A percentile compares a stretch with the other conserved stretches of the same genome.
Conservation (phyloP, 2,113 vertebrate genomes). For the Xiphophorus maculatus region DNA sequence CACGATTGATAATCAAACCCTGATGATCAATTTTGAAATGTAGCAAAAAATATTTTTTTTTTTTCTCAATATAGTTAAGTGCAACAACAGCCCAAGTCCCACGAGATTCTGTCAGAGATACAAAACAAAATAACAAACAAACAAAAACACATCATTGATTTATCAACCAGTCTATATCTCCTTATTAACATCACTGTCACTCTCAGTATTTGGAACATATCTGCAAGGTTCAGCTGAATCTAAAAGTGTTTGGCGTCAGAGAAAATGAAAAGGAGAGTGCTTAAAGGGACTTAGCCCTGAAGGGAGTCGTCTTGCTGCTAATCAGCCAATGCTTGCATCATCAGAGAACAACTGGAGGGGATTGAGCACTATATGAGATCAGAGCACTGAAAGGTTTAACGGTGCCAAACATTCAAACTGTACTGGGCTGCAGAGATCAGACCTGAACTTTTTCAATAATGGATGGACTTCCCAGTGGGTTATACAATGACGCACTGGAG, state of each 20-base stretch:
- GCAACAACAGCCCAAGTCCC: conserved; percentile 10
- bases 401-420: not conserved
- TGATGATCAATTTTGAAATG: not conserved
- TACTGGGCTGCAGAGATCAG: conserved; percentile 2
- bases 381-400: conserved; percentile 9
- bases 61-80: not conserved
- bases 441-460: conserved; percentile 7
- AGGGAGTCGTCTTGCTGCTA: conserved; percentile 30
- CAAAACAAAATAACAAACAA: not conserved
- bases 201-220: conserved; percentile 1
- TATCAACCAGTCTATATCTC: conserved; percentile 1
- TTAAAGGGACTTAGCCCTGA: not conserved
- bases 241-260: conserved; percentile 13
- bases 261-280: not conserved
- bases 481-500: not conserved
- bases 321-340: conserved; percentile 46
- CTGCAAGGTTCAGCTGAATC: conserved; percentile 12
- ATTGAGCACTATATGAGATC: conserved; percentile 6
- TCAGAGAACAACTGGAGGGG: conserved; percentile 14
- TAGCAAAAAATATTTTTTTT: not conserved
- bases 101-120: not conserved
- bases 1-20: not conserved
- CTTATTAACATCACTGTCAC: conserved; percentile 21
- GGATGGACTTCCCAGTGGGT: not conserved
- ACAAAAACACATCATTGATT: conserved; percentile 4